Evolutionary conservation across 1,140 invertebrate species (phyloP).

Genomic region (Sipha flava): DNA sequence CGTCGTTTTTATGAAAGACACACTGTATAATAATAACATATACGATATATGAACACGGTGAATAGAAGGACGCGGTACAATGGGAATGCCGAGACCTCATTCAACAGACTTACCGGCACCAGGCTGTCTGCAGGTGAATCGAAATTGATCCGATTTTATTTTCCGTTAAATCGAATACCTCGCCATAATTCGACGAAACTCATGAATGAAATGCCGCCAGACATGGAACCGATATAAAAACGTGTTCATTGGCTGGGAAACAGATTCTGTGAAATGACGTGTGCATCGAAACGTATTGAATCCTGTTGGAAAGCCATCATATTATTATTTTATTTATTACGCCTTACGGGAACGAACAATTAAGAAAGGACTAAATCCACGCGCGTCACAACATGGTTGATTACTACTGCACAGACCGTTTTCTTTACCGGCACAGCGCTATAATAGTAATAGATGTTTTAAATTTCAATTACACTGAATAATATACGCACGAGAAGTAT

Average conservation of each 20-base stretch:
- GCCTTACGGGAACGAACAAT: neutral
- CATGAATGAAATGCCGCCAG: neutral
- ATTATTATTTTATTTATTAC: neutral
- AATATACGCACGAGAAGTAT: neutral
- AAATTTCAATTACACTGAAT: neutral
- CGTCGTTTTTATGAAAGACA: neutral
- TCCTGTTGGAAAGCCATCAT: neutral
- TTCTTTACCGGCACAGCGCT: neutral
- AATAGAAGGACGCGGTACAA: slow-evolving; percentile 11
- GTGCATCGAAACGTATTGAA: neutral
- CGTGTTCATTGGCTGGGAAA: neutral
- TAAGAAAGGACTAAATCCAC: neutral
- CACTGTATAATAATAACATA: neutral
- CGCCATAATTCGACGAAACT: neutral
- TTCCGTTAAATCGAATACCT: slow-evolving; percentile 11
- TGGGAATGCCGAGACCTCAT: slow-evolving; percentile 7
- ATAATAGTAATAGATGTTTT: neutral
- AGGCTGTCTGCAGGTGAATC: slow-evolving; percentile 22
- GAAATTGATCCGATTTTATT: slow-evolving; percentile 24
- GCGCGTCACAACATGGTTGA: neutral
- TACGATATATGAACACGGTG: neutral
- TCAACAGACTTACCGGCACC: slow-evolving; percentile 24
- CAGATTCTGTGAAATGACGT: neutral
- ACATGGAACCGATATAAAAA: neutral
- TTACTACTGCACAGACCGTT: neutral